Evolutionary conservation across 2,797 vertebrate genomes (phyloP).

Genomic region (Acipenser transmontanus): DNA sequence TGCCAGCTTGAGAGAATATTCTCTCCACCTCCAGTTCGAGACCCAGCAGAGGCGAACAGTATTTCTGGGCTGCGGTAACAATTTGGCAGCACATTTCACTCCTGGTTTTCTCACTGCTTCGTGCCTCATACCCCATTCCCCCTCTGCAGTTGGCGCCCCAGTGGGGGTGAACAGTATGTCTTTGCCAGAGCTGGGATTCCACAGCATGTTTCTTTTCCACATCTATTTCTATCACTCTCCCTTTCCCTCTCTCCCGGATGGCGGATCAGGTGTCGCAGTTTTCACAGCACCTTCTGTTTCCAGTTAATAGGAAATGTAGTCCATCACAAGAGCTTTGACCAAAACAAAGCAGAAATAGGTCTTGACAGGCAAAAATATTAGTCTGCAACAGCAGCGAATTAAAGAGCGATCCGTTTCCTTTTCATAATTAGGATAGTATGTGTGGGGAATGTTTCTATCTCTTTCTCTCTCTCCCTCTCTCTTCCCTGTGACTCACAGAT

Average conservation of each 20-base stretch:
- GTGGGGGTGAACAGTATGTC: slow-evolving; percentile 40
- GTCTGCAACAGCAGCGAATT: slow-evolving; percentile 67
- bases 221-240: too few relatives aligned
- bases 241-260: slow-evolving; percentile 30
- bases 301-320: slow-evolving; percentile 67
- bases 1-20: too few relatives aligned
- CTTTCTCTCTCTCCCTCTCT: slow-evolving; percentile 44
- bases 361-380: slow-evolving; percentile 81
- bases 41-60: neutral
- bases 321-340: slow-evolving; percentile 69
- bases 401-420: slow-evolving; percentile 68
- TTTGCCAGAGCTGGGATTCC: slow-evolving; percentile 41
- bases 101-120: neutral
- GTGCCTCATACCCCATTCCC: slow-evolving; percentile 3
- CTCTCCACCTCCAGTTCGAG: neutral
- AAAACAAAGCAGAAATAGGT: slow-evolving; percentile 69
- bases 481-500: neutral
- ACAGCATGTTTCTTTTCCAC: slow-evolving; percentile 37
- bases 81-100: neutral
- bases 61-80: neutral
- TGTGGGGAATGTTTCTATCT: slow-evolving; percentile 72
- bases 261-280: slow-evolving; percentile 71
- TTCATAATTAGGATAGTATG: slow-evolving; percentile 77
- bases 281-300: slow-evolving; percentile 76
- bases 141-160: neutral